phyloP scores from a whole-genome alignment of 2,113 vertebrate species.

The Chrysemys picta region DNA sequence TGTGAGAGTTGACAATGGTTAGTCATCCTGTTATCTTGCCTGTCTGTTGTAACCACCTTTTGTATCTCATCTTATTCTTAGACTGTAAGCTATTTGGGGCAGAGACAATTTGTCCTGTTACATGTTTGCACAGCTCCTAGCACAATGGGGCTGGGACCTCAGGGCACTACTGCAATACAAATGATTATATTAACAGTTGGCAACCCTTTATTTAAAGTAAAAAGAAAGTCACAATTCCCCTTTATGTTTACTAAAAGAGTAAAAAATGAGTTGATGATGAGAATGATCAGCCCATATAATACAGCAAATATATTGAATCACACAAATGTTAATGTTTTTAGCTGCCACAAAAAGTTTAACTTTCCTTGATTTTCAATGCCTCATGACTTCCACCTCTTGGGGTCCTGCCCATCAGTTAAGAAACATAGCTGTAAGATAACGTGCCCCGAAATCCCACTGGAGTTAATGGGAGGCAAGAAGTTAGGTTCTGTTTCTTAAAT shows the following conservation, averaged over 20 bases:
- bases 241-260: not conserved
- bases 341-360: not conserved
- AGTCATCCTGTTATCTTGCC: not conserved
- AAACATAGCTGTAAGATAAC: not conserved
- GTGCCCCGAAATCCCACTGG: not conserved
- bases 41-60: not conserved
- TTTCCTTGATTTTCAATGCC: not conserved
- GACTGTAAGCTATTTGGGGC: not conserved
- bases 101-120: not conserved
- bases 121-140: not conserved
- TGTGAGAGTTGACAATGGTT: not conserved
- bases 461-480: not conserved
- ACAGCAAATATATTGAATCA: not conserved
- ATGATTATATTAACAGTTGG: not conserved
- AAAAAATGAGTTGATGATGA: not conserved
- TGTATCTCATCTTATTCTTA: not conserved
- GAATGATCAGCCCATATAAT: not conserved
- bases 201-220: not conserved
- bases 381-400: not conserved
- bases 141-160: not conserved
- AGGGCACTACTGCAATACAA: not conserved
- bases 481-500: not conserved
- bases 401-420: not conserved
- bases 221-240: not conserved
- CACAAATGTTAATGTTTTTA: not conserved